phyloP scores from a whole-genome alignment of 1,140 invertebrate genomes.

The Elysia chlorotica region DNA sequence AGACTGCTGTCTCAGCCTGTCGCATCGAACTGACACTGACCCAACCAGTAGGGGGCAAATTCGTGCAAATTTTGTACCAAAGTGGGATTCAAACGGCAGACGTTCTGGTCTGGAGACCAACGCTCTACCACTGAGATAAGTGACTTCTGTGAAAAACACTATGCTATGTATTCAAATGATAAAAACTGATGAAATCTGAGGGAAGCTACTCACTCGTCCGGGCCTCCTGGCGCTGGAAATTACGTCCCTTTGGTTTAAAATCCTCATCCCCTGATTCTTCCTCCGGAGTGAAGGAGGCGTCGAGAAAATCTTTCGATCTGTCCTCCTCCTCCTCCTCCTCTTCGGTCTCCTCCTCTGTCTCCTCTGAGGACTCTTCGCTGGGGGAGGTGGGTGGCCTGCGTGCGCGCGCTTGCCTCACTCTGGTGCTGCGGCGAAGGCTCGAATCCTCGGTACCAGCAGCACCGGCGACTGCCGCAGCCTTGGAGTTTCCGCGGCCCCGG shows the following conservation, averaged over 20 bases:
- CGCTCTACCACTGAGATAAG: no score
- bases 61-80: no score
- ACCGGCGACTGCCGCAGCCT: neutral
- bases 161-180: no score
- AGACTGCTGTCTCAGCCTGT: no score
- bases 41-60: no score
- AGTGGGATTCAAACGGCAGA: no score
- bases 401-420: slow-evolving; percentile 6
- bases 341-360: neutral
- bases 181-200: neutral
- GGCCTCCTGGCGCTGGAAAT: slow-evolving; percentile 42
- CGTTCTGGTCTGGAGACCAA: no score
- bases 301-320: slow-evolving; percentile 19
- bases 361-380: neutral
- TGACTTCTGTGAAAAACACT: no score
- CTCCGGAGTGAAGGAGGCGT: slow-evolving; percentile 26
- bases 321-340: slow-evolving; percentile 18
- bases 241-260: slow-evolving; percentile 42
- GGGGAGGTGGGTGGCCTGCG: slow-evolving; percentile 10
- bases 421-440: slow-evolving; percentile 11
- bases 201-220: slow-evolving; percentile 34
- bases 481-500: neutral
- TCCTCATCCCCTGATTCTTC: slow-evolving; percentile 42
- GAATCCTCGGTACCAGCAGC: slow-evolving; percentile 25
- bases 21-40: no score